Evolutionary conservation across 2,797 vertebrate genomes (phyloP).

Genomic region (Ctenochaetus hawaiiensis): DNA sequence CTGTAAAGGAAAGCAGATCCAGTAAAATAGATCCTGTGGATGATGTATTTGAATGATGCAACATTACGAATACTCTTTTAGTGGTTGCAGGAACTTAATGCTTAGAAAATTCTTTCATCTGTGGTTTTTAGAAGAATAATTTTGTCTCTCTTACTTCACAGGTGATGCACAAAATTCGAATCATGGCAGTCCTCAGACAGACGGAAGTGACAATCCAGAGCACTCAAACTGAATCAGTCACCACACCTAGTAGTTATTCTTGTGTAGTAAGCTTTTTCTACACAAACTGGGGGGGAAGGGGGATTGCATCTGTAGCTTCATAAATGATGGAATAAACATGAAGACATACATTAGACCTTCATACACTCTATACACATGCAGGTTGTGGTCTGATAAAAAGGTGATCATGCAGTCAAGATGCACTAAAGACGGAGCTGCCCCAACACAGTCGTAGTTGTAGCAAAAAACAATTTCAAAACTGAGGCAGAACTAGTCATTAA

Average conservation of each 20-base stretch:
- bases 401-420: not conserved
- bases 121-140: conserved; percentile 9
- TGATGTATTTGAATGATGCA: conserved; percentile 3
- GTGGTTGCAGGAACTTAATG: not conserved
- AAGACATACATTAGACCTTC: conserved; percentile 5
- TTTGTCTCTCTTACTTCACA: conserved; percentile 49
- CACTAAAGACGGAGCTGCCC: too few species aligned
- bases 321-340: conserved; percentile 46
- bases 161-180: conserved; percentile 44
- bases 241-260: not conserved
- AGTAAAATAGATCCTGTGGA: not conserved
- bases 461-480: too few species aligned
- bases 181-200: conserved; percentile 24
- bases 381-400: conserved; percentile 11
- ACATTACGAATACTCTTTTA: not conserved
- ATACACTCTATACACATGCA: not conserved
- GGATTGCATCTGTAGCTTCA: not conserved
- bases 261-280: not conserved
- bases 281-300: not conserved
- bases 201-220: conserved; percentile 37
- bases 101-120: not conserved
- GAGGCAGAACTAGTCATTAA: not conserved
- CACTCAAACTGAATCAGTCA: conserved; percentile 23
- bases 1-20: conserved; percentile 12
- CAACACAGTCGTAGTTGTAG: too few species aligned